Evolutionary conservation across 1,140 invertebrate genomes (phyloP), one percentile per base, ranked within the genome.

Genomic region (Tenebrio molitor): DNA sequence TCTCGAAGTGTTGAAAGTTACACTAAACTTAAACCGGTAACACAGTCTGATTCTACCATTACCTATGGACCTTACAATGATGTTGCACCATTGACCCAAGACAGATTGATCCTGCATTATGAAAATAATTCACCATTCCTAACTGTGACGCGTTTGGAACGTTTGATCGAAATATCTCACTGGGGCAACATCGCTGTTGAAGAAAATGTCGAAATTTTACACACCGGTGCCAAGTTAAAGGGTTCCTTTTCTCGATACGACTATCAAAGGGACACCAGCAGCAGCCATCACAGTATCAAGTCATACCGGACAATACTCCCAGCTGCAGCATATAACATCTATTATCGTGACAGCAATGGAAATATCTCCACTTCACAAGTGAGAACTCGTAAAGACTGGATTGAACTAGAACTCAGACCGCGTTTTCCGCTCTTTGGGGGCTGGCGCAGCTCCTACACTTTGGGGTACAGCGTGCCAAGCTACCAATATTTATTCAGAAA

Each of bases 131-230:
- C 93, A 44, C 97, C 98, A 44, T 99, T 99, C 83, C 84, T 99
- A 41, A 96, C 94, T 19, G 93, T 99, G 0, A 95, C 92, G 0
- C 76, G 87, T 33, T 83, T 99, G 74, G 91, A 95, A 69, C 88
- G 98, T 33, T 85, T 90, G 0, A 95, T 99, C 79, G 97, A 99
- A 85, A 89, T 99, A 0, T 99, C 97, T 0, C 97, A 99, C 83
- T 99, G 98, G 98, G 98, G 98, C 12, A 99, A 99, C 79, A 97
- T 99, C 83, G 97, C 97, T 74, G 88, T 99, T 1, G 96, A 99
- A 82, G 98, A 99, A 82, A 91, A 91, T 0, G 90, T 99, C 80
- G 94, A 99, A 81, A 86, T 99, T 72, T 82, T 91, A 14, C 97
- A 99, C 80, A 92, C 92, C 62, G 98, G 98, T 19, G 97, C 98